Evolutionary conservation across 2,797 vertebrate genomes (phyloP).

Genomic region (Schizothorax lantsangensis): DNA sequence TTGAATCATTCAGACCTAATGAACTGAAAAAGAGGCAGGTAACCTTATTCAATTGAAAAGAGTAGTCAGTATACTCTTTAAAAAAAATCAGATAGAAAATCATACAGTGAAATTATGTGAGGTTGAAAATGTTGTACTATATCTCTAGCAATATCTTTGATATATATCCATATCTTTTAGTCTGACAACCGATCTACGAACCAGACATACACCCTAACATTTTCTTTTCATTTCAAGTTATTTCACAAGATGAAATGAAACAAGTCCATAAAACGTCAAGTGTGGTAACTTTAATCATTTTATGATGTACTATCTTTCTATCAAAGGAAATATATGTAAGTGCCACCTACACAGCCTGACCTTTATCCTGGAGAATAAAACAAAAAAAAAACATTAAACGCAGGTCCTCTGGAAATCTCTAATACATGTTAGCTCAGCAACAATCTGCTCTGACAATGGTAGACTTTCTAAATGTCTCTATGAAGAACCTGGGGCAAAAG

Average conservation of each 20-base stretch:
- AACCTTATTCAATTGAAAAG: neutral
- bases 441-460: conserved; percentile 67
- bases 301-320: neutral
- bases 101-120: neutral
- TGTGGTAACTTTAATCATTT: neutral
- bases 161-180: no score
- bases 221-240: conserved; percentile 7
- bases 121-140: neutral
- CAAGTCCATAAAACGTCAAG: neutral
- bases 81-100: neutral
- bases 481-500: conserved; percentile 65
- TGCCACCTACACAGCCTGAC: conserved; percentile 14
- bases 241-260: conserved; percentile 6
- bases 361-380: neutral
- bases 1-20: no score
- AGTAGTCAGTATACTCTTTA: neutral
- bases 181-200: neutral
- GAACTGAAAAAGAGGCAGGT: no score
- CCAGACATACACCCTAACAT: neutral
- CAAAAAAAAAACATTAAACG: neutral
- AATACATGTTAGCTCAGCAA: neutral
- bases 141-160: neutral
- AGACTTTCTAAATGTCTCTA: conserved; percentile 73
- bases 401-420: neutral
- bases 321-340: neutral